A percentile compares a stretch with the other conserved stretches of the same genome.
phyloP scores from a whole-genome alignment of 2,888 invertebrate species.

The Drosophila flavopinicola region DNA sequence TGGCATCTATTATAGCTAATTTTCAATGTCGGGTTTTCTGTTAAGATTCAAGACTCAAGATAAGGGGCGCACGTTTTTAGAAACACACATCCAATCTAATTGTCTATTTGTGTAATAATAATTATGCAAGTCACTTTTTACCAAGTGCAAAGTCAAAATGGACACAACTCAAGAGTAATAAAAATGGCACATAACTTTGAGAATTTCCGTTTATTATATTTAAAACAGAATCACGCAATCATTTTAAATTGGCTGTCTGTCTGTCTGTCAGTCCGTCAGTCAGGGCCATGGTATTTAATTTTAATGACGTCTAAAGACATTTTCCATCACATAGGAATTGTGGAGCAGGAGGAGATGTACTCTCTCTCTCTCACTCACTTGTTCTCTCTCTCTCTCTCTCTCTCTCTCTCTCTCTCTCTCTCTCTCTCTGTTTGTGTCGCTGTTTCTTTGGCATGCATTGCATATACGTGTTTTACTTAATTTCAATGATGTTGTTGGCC shows the following conservation, averaged over 20 bases:
- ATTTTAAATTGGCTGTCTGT: slow-evolving; percentile 15
- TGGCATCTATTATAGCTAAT: too few relatives aligned
- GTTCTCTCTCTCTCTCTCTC: background rate
- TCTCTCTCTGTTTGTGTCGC: too few relatives aligned
- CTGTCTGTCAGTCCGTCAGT: slow-evolving; percentile 5
- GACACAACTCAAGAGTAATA: background rate
- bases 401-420: background rate
- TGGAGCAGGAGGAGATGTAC: background rate
- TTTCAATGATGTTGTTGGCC: slow-evolving; percentile 69
- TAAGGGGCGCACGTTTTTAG: too few relatives aligned
- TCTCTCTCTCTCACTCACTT: background rate
- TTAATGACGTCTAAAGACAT: slow-evolving; percentile 65
- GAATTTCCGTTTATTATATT: slow-evolving; percentile 5
- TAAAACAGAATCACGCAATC: slow-evolving; percentile 22
- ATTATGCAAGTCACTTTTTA: too few relatives aligned
- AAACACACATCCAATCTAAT: too few relatives aligned
- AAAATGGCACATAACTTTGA: background rate
- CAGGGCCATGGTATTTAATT: slow-evolving; percentile 59
- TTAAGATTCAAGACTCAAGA: too few relatives aligned
- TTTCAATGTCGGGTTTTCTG: too few relatives aligned
- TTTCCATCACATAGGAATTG: slow-evolving; percentile 11
- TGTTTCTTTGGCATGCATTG: slow-evolving; percentile 31
- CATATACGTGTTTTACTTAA: slow-evolving; percentile 67
- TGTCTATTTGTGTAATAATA: too few relatives aligned
- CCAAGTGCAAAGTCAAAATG: too few relatives aligned